Evolutionary conservation across 2,113 vertebrate species (phyloP), one percentile per base, ranked within the genome.

Genomic region (Columba livia): DNA sequence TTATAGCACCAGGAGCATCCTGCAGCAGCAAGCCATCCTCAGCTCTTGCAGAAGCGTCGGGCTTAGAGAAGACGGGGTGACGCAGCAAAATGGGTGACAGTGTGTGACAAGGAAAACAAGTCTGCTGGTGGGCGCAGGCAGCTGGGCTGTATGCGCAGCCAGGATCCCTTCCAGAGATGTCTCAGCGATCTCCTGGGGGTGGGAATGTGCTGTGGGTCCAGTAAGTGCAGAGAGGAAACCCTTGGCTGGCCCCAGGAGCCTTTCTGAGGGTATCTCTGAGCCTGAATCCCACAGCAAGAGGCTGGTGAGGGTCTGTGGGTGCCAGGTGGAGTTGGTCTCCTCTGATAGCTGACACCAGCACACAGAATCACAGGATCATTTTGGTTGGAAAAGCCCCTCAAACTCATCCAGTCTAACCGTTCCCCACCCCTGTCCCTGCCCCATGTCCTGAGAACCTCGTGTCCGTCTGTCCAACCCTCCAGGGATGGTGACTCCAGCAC

Each of bases 201-300:
- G 40, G 42, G 75, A 85, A 70, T 2, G 24, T 48, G 57, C 44
- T 2, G 0, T 1, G 11, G 28, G 21, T 25, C 31, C 24, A 11
- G 31, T 3, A 26, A 32, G 10, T 1, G 5, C 0, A 1, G 10
- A 38, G 11, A 17, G 19, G 9, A 15, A 23, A 12, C 18, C 29
- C 15, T 65, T 1, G 1, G 17, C n/a, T 36, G 54, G 21, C 42
- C 42, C 42, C 42, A 5, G 20, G 42, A 70, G 32, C 31, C 36
- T 47, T 61, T 25, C 44, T 2, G 1, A 60, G 44, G 64, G 29
- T 15, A 17, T 48, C 7, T 42, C 12, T 1, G 31, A 73, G 48
- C n/a, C 18, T 8, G 26, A 61, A 44, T 21, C 31, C 14, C 4
- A 0, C 4, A 42, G 47, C n/a, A 9, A 50, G 53, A 53, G 44